phyloP scores from a whole-genome alignment of 2,797 vertebrate species.

The Anas flavirostris region DNA sequence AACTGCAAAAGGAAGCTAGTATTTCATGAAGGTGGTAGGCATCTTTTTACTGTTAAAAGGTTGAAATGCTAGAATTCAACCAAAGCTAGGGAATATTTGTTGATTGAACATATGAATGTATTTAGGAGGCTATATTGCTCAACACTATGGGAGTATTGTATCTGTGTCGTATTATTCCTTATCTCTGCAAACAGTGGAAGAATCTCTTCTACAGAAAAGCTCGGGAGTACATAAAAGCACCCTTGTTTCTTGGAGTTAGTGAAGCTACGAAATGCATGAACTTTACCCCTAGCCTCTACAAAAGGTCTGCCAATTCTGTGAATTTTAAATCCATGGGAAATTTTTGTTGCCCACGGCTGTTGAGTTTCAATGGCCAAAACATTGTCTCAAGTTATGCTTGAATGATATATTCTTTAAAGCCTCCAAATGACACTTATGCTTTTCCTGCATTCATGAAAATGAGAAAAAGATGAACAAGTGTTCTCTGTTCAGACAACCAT shows the following conservation, averaged over 20 bases:
- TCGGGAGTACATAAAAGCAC: constrained; percentile 62
- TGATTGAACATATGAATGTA: background rate
- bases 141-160: constrained; percentile 17
- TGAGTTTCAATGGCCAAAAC: constrained; percentile 63
- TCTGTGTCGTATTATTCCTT: constrained; percentile 46
- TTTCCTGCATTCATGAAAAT: constrained; percentile 41
- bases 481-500: background rate
- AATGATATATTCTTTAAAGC: constrained; percentile 40
- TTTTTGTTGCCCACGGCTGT: constrained; percentile 61
- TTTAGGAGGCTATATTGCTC: background rate
- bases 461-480: constrained; percentile 27
- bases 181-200: constrained; percentile 53
- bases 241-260: constrained; percentile 66
- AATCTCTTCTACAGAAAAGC: constrained; percentile 45
- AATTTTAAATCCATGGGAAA: constrained; percentile 74
- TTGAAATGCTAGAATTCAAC: background rate
- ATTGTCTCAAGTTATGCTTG: constrained; percentile 67
- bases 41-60: constrained; percentile 27
- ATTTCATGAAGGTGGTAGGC: constrained; percentile 11
- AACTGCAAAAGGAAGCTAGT: background rate
- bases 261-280: constrained; percentile 67
- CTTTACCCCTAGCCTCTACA: constrained; percentile 58
- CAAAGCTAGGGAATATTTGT: background rate
- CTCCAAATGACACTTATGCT: constrained; percentile 49
- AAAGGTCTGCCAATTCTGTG: constrained; percentile 66